Evolutionary conservation across 2,797 vertebrate genomes (phyloP), one percentile per base, ranked within the genome.

Genomic region (Rousettus madagascariensis): DNA sequence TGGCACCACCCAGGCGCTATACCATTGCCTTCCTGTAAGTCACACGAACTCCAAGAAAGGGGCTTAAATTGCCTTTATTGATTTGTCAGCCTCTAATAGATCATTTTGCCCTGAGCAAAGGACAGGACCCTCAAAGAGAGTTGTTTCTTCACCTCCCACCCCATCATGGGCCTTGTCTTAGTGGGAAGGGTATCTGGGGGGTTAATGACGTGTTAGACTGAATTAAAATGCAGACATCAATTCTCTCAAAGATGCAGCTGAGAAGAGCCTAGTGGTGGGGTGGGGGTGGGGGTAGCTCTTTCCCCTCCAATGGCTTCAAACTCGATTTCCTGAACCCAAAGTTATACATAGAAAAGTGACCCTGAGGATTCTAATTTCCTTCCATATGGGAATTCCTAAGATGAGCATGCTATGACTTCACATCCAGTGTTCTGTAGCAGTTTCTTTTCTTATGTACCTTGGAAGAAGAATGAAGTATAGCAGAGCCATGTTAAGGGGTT

Each of bases 21-120:
- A 43, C 69, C 92, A 49, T 28, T 80, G 93, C 90, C 86, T 96
- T 97, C 95, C 92, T 78, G 4, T 89, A 97, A 97, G 96, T 96
- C 96, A 97, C 96, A 95, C 41, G 20, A 87, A 95, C 95, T 93
- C 87, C 80, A 92, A 96, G 89, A 97, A 97, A 87, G 93, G 86
- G 85, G 33, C 91, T 95, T 97, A 95, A 97, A 93, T 75, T 95
- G 83, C 68, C 92, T 95, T 16, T 90, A 96, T 97, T 98, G 97
- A 96, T 97, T 95, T 95, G 92, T 94, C 86, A 96, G 94, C 65
- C 95, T 97, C 36, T 85, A 84, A 91, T 78, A 96, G 95, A 79
- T 97, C 87, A 93, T 95, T 80, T 83, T 95, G 97, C 71, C 79
- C 59, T 15, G 66, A 78, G 65, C 66, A 63, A 95, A 92, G 74